Evolutionary conservation across 2,113 vertebrate species (phyloP).

Genomic region (Chloropsis hardwickii): DNA sequence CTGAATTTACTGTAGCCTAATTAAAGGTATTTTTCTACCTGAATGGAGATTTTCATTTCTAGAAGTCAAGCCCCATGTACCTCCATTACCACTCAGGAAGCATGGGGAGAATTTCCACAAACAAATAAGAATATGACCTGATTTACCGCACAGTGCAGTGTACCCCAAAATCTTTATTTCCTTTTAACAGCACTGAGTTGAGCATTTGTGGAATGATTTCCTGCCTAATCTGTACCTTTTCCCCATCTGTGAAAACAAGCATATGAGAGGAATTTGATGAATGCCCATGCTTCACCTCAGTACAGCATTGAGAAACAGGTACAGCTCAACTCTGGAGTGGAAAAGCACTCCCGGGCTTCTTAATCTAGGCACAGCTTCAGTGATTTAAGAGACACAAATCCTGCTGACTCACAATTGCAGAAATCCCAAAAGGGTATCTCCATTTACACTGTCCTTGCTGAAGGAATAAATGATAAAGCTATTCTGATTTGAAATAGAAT

Average conservation of each 20-base stretch:
- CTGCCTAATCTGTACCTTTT: not conserved
- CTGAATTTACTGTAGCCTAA: not conserved
- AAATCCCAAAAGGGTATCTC: not conserved
- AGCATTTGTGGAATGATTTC: not conserved
- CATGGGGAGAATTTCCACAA: not conserved
- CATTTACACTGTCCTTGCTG: not conserved
- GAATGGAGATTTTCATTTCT: not conserved
- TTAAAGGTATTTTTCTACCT: not conserved
- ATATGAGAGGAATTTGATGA: not conserved
- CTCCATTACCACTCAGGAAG: not conserved
- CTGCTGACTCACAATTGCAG: not conserved
- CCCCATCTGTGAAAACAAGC: not conserved
- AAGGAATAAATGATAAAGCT: not conserved
- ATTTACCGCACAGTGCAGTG: not conserved
- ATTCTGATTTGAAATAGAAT: not conserved
- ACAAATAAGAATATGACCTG: not conserved
- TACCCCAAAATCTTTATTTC: not conserved
- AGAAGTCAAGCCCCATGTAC: not conserved
- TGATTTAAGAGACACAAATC: not conserved
- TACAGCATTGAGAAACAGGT: fast-evolving
- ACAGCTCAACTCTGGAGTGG: not conserved
- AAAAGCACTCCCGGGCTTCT: not conserved
- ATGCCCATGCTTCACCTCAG: not conserved
- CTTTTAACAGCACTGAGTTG: not conserved
- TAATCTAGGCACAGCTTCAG: not conserved